Base-by-base conservation (phyloP, 2,888 invertebrate genomes). In the Diploptera punctata region DNA sequence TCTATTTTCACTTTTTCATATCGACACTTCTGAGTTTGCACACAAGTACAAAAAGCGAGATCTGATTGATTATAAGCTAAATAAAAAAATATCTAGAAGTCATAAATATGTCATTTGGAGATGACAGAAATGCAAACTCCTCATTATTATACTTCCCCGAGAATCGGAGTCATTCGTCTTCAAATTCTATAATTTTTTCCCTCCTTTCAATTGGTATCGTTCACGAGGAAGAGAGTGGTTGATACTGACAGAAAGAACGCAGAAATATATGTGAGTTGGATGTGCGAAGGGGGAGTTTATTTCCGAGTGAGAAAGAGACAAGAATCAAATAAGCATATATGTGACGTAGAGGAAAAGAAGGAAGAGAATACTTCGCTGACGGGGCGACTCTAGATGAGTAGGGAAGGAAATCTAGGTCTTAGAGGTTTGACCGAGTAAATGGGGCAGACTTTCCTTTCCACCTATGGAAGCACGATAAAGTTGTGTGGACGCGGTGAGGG, bases 391-490 rank as follows among this genome's bases (percentile, higher is more conserved):
- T n/a, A 13, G 31, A 57, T 57, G 10, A 31, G 57, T 3, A 29
- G 57, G 29, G 31, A 18, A 26, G 26, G 29, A 31, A 57, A 57
- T 31, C 31, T 31, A 57, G 57, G 31, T 29, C 57, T 29, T 16
- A n/a, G 29, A 29, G 57, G 57, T n/a, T 57, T 57, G 57, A 18
- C 57, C 57, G 26, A 57, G 57, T 57, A 57, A 57, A 57, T 57
- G 57, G 57, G n/a, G 57, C 29, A 16, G 57, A 57, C 57, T 19
- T 24, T 3, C 24, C 21, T 21, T 24, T 19, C 49, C n/a, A n/a
- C 49, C 54, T 54, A 13, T 2, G n/a, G n/a, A 1, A 24, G 54
- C 19, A 9, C 57, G 3, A 16, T 29, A 13, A 24, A n/a, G 29
- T 7, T 21, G 26, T 31, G 29, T 13, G 24, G 26, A 57, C 5